Evolutionary conservation across 2,113 vertebrate species (phyloP).

Genomic region (Psephotus haematonotus): DNA sequence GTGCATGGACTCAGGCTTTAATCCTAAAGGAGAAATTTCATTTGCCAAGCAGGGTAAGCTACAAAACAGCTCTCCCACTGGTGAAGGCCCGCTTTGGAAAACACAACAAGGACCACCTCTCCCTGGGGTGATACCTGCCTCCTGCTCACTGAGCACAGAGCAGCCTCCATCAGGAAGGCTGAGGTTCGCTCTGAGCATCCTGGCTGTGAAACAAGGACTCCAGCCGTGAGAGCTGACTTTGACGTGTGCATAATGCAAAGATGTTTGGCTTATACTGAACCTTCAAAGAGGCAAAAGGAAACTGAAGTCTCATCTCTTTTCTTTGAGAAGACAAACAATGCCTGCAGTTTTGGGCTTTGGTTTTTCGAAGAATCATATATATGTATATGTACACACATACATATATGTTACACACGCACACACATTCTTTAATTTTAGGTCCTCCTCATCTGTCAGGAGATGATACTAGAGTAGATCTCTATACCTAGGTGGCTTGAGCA

Average conservation of each 20-base stretch:
- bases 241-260: background rate
- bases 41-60: background rate
- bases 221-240: background rate
- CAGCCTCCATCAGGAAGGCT: background rate
- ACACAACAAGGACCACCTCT: background rate
- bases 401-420: background rate
- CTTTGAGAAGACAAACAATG: background rate
- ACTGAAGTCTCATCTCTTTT: background rate
- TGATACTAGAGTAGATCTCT: background rate
- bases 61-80: background rate
- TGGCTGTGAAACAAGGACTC: rapidly evolving
- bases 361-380: background rate
- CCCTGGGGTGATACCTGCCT: background rate
- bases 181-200: background rate
- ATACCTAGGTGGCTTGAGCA: background rate
- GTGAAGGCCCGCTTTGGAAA: background rate
- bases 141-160: background rate
- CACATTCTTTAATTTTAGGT: background rate
- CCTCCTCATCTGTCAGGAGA: background rate
- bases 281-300: background rate
- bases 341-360: background rate
- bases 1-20: background rate
- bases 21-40: background rate
- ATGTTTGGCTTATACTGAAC: background rate
- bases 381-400: background rate